Percentiles rank a stretch among this genome's conserved stretches.
Conservation (phyloP, 1,140 invertebrate species). For the Ridgeia piscesae region DNA sequence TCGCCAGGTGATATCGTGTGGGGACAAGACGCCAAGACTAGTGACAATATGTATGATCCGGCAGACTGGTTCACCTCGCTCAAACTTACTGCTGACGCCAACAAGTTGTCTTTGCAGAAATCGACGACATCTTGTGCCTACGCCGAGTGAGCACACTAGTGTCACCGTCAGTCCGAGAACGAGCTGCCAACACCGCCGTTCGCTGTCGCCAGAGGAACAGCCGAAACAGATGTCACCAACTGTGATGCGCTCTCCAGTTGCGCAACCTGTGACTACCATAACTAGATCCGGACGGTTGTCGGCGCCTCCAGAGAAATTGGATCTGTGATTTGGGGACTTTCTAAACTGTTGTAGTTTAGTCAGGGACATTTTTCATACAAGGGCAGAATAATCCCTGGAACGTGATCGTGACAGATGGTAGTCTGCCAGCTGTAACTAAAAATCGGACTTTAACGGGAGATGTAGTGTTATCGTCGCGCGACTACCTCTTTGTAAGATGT, state of each 20-base stretch:
- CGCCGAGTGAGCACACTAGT: neutral
- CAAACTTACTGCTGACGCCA: too few species aligned
- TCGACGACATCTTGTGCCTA: too few species aligned
- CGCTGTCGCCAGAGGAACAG: neutral
- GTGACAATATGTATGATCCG: too few species aligned
- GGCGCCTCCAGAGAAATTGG: neutral
- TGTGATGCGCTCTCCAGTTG: slow-evolving; percentile 12
- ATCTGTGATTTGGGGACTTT: neutral
- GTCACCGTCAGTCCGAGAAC: slow-evolving; percentile 9
- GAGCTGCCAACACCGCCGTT: slow-evolving; percentile 2
- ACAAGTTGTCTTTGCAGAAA: too few species aligned
- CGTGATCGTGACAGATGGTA: slow-evolving; percentile 20
- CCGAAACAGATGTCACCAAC: slow-evolving; percentile 11
- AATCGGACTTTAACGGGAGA: too few species aligned
- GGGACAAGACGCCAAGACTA: neutral
- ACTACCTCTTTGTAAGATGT: too few species aligned
- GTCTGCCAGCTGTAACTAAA: slow-evolving; percentile 9
- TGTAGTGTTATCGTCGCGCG: too few species aligned
- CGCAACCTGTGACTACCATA: neutral
- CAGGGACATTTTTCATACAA: neutral
- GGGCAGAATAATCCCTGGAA: slow-evolving; percentile 13
- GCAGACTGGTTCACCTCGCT: too few species aligned
- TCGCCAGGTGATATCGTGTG: neutral
- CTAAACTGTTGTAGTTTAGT: neutral
- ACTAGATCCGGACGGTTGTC: slow-evolving; percentile 15